phyloP scores from a whole-genome alignment of 2,888 invertebrate genomes.

The Quadriops clusia region DNA sequence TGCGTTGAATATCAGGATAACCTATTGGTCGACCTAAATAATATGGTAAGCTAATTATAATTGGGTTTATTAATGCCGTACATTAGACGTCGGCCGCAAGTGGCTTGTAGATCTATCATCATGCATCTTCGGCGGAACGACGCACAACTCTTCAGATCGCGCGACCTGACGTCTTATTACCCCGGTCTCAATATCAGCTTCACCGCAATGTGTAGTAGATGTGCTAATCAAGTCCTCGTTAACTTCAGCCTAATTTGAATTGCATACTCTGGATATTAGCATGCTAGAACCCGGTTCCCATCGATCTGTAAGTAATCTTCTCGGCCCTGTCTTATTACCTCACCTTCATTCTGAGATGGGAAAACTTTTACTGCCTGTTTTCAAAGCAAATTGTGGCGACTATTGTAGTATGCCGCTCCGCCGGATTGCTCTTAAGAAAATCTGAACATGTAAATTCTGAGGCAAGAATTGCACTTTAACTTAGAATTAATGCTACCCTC shows the following conservation, averaged over 20 bases:
- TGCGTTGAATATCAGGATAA: no score
- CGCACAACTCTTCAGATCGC: conserved; percentile 17
- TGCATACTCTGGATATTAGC: conserved; percentile 33
- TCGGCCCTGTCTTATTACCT: conserved; percentile 23
- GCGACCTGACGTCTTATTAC: conserved; percentile 22
- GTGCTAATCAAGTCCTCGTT: conserved; percentile 34
- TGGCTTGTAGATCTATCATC: conserved; percentile 22
- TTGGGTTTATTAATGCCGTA: conserved; percentile 14
- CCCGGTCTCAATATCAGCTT: conserved; percentile 19
- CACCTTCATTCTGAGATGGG: conserved; percentile 17
- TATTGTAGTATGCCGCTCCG: no score
- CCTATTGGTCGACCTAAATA: no score
- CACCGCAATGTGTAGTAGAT: conserved; percentile 29
- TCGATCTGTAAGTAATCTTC: conserved; percentile 31
- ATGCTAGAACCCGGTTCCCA: conserved; percentile 24
- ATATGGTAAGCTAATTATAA: no score
- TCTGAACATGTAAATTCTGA: no score
- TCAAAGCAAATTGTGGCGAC: conserved; percentile 19
- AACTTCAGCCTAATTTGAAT: conserved; percentile 33
- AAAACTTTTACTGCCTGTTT: conserved; percentile 19
- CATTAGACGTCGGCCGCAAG: no score
- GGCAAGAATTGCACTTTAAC: no score
- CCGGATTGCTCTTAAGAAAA: no score
- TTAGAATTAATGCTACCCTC: no score
- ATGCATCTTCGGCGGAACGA: conserved; percentile 17